Conservation (phyloP, 2,797 vertebrate species). For the Nothura maculosa region DNA sequence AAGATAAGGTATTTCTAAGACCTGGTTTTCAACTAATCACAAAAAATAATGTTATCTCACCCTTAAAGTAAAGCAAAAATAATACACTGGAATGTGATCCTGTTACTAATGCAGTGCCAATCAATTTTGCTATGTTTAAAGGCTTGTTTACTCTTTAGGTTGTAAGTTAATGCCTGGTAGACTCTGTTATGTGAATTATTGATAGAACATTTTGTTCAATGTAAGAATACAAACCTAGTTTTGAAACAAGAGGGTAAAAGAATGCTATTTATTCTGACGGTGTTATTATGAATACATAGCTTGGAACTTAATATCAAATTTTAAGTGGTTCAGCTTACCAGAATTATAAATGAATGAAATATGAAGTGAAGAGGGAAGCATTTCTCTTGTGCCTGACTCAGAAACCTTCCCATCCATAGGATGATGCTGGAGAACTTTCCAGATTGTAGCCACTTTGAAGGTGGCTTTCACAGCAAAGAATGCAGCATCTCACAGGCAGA, state of each 20-base stretch:
- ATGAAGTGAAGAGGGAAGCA: background rate
- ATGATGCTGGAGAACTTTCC: background rate
- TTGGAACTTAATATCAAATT: conserved; percentile 41
- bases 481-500: background rate
- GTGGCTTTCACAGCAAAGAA: background rate
- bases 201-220: conserved; percentile 78
- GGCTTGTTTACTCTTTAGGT: conserved; percentile 72
- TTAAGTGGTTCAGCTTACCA: background rate
- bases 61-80: conserved; percentile 16
- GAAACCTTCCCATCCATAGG: background rate
- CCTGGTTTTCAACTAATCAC: background rate
- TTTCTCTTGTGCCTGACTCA: background rate
- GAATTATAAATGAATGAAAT: conserved; percentile 4
- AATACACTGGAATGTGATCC: background rate
- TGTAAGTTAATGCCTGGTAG: conserved; percentile 73
- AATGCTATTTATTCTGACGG: background rate
- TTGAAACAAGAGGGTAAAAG: conserved; percentile 21
- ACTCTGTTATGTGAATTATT: conserved; percentile 82
- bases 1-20: background rate
- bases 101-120: conserved; percentile 32
- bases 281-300: background rate
- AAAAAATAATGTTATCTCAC: background rate
- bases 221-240: conserved; percentile 50
- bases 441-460: background rate
- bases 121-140: conserved; percentile 55